phyloP scores from a whole-genome alignment of 2,888 invertebrate species.

The Spisula subtruncata region DNA sequence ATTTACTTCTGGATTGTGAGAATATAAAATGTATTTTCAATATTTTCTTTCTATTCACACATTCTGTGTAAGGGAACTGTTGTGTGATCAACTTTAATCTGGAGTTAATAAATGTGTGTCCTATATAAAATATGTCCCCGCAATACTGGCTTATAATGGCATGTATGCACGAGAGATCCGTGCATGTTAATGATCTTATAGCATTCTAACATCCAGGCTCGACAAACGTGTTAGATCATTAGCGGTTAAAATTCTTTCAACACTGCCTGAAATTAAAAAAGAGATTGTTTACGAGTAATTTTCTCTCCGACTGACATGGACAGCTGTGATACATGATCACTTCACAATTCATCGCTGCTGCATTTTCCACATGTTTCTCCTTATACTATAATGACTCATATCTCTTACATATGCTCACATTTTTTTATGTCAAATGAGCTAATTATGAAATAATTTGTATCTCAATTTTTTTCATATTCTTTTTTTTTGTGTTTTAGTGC shows the following conservation, averaged over 20 bases:
- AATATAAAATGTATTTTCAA: background rate
- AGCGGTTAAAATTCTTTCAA: slow-evolving; percentile 31
- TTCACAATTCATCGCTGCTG: background rate
- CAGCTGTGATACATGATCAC: slow-evolving; percentile 50
- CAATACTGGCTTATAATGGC: background rate
- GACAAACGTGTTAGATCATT: slow-evolving; percentile 20
- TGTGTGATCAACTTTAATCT: background rate
- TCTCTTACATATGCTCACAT: background rate
- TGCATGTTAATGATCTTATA: slow-evolving; percentile 15
- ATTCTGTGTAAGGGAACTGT: background rate
- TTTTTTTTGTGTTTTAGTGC: background rate
- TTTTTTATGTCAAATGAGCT: slow-evolving; percentile 14
- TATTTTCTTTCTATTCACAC: background rate
- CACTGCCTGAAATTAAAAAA: slow-evolving; percentile 52
- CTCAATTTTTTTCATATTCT: slow-evolving; percentile 16
- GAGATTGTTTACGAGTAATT: slow-evolving; percentile 51
- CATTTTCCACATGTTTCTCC: slow-evolving; percentile 1
- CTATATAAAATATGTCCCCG: background rate
- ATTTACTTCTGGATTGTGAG: background rate
- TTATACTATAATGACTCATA: slow-evolving; percentile 47
- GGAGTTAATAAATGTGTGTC: background rate
- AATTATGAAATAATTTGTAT: slow-evolving; percentile 37
- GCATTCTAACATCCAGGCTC: background rate
- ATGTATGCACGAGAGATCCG: slow-evolving; percentile 1
- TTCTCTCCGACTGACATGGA: slow-evolving; percentile 43